Base-by-base conservation (phyloP, 2,113 vertebrate species). In the Crotalus viridis region DNA sequence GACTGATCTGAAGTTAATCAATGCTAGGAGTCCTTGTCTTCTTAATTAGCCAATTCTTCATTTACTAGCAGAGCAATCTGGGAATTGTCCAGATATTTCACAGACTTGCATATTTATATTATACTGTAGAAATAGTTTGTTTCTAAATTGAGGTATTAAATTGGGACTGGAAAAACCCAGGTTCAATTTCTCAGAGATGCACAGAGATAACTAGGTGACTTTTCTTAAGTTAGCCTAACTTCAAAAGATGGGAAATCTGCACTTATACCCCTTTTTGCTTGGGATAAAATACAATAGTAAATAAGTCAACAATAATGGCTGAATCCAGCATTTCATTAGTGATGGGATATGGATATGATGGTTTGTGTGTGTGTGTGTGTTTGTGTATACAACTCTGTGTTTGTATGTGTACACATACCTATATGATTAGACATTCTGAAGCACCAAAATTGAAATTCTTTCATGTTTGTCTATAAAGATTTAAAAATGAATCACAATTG, bases 391-490 rank as follows among this genome's bases (percentile, higher is more conserved):
- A 21, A 33, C 12, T 81, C 28, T 85, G 3, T 81, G 4, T 85
- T 1, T 85, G 28, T 43, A 4, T 43, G 33, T 85, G 28, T 43
- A 8, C 39, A 7, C 6, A 0, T 81, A 1, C 5, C 24, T 51
- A 21, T 46, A 48, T 10, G 46, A 26, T 48, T 87, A 48, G 43
- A 26, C 21, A 85, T 85, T 48, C 46, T 86, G 22, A 48, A 74
- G 13, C n/a, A 74, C 0, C 3, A 1, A 0, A 0, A 46, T 17
- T 26, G n/a, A 81, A 39, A 24, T 3, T 43, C 10, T 12, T 46
- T 59, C 90, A 61, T 61, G 7, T 61, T 85, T 89, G 15, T 6
- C 7, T 28, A 17, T 33, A 19, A 24, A 33, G 28, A 7, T 33
- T 56, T 88, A 8, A 88, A 28, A 33, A 69, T 87, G 19, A 88